A percentile compares a stretch with the other conserved stretches of the same genome.
Evolutionary conservation across 2,888 invertebrate genomes (phyloP).

Genomic region (Galeruca laticollis): DNA sequence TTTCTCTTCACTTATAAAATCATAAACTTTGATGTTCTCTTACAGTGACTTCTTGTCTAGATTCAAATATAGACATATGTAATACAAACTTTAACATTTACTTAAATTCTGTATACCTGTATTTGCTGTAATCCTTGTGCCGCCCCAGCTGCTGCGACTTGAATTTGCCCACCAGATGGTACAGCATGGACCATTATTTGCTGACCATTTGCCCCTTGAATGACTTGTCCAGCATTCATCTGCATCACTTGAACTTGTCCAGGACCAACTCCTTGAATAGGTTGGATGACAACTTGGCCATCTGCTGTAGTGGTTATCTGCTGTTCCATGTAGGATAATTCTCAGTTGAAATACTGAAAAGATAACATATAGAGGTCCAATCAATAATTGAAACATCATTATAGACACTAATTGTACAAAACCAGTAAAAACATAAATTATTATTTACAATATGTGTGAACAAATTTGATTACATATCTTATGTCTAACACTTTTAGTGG

Average conservation of each 20-base stretch:
- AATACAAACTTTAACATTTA: background rate
- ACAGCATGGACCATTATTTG: slow-evolving; percentile 80
- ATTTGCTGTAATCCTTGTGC: slow-evolving; percentile 77
- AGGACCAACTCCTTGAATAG: slow-evolving; percentile 68
- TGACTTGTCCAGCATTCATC: slow-evolving; percentile 72
- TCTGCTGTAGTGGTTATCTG: slow-evolving; percentile 69
- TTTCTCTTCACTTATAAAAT: too few species aligned
- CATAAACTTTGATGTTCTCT: too few species aligned
- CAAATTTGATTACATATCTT: too few species aligned
- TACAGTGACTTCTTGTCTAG: background rate
- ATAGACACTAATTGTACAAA: too few species aligned
- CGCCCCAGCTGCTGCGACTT: slow-evolving; percentile 71
- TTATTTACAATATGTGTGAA: too few species aligned
- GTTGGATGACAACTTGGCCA: slow-evolving; percentile 74
- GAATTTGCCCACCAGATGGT: slow-evolving; percentile 73
- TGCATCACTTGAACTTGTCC: slow-evolving; percentile 73
- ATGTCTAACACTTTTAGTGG: too few species aligned
- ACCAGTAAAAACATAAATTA: too few species aligned
- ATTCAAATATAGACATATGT: too few species aligned
- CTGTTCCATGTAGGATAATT: slow-evolving; percentile 70
- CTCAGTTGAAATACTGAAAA: slow-evolving; percentile 7
- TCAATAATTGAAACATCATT: too few species aligned
- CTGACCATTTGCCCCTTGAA: slow-evolving; percentile 77
- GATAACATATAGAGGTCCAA: background rate
- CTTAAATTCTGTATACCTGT: slow-evolving; percentile 66